A percentile compares a stretch with the other conserved stretches of the same genome.
phyloP scores from a whole-genome alignment of 2,113 vertebrate genomes.

The Chiloscyllium plagiosum region DNA sequence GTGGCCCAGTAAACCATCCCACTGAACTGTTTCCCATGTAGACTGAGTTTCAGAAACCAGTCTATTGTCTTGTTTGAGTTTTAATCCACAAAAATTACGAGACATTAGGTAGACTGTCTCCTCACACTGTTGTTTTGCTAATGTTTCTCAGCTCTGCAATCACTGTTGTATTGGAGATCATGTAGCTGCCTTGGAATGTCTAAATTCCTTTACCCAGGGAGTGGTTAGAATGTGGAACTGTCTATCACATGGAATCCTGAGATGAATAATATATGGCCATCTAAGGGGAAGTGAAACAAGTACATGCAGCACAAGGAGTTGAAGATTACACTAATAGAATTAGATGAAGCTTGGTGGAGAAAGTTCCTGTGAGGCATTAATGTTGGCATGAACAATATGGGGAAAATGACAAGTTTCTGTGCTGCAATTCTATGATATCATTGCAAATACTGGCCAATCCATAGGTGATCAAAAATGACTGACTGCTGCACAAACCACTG shows the following conservation, averaged over 20 bases:
- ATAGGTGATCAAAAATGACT: neutral
- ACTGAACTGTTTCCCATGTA: neutral
- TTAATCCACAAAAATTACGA: neutral
- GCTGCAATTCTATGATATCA: neutral
- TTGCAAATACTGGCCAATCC: neutral
- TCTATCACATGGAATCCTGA: neutral
- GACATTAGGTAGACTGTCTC: neutral
- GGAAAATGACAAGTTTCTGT: neutral
- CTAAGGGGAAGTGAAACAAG: neutral
- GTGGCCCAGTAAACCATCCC: neutral
- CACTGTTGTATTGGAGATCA: neutral
- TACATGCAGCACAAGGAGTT: neutral
- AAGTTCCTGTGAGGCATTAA: neutral
- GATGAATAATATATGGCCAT: neutral
- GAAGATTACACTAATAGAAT: neutral
- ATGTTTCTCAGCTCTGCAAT: neutral
- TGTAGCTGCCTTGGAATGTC: neutral
- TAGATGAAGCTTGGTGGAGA: neutral
- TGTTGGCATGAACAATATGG: neutral
- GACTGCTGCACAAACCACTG: neutral
- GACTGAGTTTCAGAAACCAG: neutral
- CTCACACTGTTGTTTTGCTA: neutral
- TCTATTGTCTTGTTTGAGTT: neutral
- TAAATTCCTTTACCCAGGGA: neutral
- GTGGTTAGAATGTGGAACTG: neutral